Evolutionary conservation across 2,888 invertebrate genomes (phyloP).

Genomic region (Ochropleura plecta): DNA sequence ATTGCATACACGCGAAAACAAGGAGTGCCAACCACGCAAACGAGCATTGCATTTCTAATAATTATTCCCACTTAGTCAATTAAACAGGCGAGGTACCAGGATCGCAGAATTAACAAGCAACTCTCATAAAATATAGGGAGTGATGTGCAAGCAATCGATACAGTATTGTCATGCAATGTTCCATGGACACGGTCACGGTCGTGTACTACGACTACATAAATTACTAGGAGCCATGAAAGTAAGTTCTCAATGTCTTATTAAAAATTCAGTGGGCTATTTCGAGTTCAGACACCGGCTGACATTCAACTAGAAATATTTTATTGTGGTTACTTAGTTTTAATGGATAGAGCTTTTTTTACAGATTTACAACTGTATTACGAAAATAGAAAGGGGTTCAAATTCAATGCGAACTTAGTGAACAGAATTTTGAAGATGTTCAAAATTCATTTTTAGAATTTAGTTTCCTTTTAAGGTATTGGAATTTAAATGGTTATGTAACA

Average conservation of each 20-base stretch:
- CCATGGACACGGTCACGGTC: conserved; percentile 65
- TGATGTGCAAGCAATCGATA: conserved; percentile 62
- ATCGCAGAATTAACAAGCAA: conserved; percentile 28
- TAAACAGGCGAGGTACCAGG: conserved; percentile 46
- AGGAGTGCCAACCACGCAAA: conserved; percentile 41
- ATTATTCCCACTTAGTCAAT: conserved; percentile 36
- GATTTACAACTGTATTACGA: background rate
- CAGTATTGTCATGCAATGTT: conserved; percentile 60
- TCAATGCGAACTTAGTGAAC: too few relatives aligned
- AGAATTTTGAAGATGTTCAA: too few relatives aligned
- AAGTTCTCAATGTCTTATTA: conserved; percentile 60
- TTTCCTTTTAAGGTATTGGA: too few relatives aligned
- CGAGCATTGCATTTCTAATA: conserved; percentile 38
- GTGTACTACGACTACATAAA: conserved; percentile 36
- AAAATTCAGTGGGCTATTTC: conserved; percentile 59
- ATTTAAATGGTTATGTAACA: too few relatives aligned
- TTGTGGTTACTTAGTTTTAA: conserved; percentile 4
- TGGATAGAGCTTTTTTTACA: background rate
- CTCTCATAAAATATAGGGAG: conserved; percentile 26
- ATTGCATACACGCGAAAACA: conserved; percentile 54
- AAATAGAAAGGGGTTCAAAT: background rate
- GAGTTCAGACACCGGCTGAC: conserved; percentile 30
- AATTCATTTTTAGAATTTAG: too few relatives aligned
- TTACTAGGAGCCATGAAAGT: conserved; percentile 63
- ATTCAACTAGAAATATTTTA: conserved; percentile 42